Conservation (phyloP, 2,888 invertebrate species). For the Hedychridium roseum region DNA sequence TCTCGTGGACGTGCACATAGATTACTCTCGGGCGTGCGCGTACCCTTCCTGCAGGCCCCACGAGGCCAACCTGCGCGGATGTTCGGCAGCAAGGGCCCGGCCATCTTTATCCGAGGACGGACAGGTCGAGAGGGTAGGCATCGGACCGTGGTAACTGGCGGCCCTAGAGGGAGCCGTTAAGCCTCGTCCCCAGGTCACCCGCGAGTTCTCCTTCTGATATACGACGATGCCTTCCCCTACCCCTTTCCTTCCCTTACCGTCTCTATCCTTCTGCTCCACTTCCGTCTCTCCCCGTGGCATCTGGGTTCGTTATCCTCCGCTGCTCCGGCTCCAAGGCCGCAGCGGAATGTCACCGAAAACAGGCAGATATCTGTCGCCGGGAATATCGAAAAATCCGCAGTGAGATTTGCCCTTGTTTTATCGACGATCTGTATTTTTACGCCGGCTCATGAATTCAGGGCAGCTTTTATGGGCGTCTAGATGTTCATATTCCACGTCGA, state of each 20-base stretch:
- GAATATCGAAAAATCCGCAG: too few species aligned
- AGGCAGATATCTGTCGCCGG: too few species aligned
- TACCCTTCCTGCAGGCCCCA: constrained; percentile 46
- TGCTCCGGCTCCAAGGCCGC: not conserved
- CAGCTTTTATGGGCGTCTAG: too few species aligned
- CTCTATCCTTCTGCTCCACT: not conserved
- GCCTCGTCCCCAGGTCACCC: constrained; percentile 55
- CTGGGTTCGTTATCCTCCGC: not conserved
- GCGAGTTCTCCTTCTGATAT: constrained; percentile 54
- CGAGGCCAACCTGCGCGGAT: constrained; percentile 46
- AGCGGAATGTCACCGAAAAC: too few species aligned
- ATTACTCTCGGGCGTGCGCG: constrained; percentile 7
- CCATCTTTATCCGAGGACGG: constrained; percentile 61
- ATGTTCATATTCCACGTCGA: too few species aligned
- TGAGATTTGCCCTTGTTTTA: too few species aligned
- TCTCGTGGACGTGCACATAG: constrained; percentile 8
- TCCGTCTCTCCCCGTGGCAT: not conserved
- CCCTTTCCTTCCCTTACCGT: too few species aligned
- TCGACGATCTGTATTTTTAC: too few species aligned
- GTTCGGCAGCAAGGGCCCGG: constrained; percentile 33
- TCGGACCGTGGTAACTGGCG: constrained; percentile 62
- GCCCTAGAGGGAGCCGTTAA: constrained; percentile 63
- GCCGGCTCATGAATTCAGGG: too few species aligned
- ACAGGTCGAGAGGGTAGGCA: constrained; percentile 62
- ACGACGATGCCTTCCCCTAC: constrained; percentile 52